These are phyloP conservation scores for Myrmecophaga tridactyla DNA, from an alignment of 2,113 vertebrate species.

Conservation along the genomic window DNA sequence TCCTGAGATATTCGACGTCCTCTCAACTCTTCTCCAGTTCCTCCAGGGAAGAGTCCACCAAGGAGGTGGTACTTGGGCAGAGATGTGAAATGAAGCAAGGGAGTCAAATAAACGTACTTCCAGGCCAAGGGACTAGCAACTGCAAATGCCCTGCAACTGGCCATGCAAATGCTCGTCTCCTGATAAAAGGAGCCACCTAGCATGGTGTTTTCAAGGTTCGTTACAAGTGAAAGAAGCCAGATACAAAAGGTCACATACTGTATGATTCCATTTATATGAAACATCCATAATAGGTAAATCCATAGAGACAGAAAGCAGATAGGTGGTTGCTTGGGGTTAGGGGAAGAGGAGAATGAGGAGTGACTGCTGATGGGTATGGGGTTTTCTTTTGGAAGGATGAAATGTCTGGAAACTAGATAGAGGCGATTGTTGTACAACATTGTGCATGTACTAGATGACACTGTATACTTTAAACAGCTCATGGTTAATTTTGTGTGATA, in stretches of 20 bases:
- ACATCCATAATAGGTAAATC: not conserved
- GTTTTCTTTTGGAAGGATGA: not conserved
- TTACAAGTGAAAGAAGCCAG: not conserved
- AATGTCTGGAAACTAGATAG: not conserved
- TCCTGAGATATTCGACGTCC: not conserved
- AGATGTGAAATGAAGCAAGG: not conserved
- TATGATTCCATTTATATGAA: not conserved
- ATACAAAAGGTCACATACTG: not conserved
- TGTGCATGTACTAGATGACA: not conserved
- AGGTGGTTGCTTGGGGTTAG: rapidly evolving
- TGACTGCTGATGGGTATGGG: not conserved
- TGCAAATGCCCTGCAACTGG: not conserved
- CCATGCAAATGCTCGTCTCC: not conserved
- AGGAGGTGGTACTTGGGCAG: not conserved
- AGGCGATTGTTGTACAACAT: not conserved
- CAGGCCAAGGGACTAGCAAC: not conserved
- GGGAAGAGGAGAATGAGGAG: not conserved
- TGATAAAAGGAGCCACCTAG: not conserved
- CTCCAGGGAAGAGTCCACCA: not conserved
- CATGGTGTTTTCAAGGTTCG: not conserved
- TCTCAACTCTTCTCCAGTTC: not conserved
- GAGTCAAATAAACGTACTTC: not conserved
- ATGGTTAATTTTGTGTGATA: not conserved
- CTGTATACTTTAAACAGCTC: not conserved
- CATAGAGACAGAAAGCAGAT: not conserved